Conservation (phyloP, 2,797 vertebrate genomes). For the Rhabdomys pumilio region DNA sequence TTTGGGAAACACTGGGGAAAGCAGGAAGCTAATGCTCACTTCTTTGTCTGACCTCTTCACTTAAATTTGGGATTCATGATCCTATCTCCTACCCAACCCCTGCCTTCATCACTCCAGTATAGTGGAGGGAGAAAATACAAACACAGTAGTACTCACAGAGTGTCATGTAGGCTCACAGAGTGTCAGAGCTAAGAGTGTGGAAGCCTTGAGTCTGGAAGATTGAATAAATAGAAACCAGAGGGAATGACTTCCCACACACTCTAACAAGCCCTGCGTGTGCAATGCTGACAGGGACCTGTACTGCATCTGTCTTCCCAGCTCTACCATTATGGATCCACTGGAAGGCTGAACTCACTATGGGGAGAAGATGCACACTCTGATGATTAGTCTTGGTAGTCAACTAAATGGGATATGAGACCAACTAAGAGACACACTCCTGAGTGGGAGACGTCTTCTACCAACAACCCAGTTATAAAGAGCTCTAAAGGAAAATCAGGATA, state of each 20-base stretch:
- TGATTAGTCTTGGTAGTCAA: background rate
- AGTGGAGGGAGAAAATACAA: background rate
- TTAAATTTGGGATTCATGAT: background rate
- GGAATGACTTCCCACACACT: background rate
- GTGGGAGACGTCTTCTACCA: background rate
- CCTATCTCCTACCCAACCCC: background rate
- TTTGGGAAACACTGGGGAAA: conserved; percentile 25
- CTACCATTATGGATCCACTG: background rate
- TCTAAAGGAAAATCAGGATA: background rate
- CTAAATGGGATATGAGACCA: background rate
- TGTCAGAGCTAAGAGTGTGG: background rate
- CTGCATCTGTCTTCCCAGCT: background rate
- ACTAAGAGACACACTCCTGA: background rate
- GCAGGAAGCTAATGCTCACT: fast-evolving
- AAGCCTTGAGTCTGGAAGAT: background rate
- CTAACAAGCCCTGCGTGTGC: background rate
- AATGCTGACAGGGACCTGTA: background rate
- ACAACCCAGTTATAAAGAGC: background rate
- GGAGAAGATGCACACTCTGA: background rate
- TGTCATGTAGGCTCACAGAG: background rate
- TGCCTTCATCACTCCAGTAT: background rate
- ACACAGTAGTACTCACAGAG: background rate
- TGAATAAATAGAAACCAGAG: background rate
- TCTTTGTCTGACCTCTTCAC: background rate
- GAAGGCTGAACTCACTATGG: background rate